Evolutionary conservation across 1,140 invertebrate genomes (phyloP).

Genomic region (Drosophila kohkoa): DNA sequence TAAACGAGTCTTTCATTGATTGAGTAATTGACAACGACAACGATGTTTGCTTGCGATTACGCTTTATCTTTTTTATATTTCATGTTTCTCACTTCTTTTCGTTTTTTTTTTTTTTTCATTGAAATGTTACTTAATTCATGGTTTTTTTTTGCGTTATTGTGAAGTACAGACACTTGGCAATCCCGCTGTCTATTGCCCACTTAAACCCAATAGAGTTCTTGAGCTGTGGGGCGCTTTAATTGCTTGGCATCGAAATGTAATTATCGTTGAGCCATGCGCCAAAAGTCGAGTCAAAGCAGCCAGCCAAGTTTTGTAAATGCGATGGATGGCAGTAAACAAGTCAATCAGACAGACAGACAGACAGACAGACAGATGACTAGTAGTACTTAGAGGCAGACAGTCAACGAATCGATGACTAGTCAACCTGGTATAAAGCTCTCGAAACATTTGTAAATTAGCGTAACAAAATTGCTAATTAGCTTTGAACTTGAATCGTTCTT

Average conservation of each 20-base stretch:
- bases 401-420: neutral
- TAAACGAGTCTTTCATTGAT: constrained; percentile 46
- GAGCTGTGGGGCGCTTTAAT: constrained; percentile 45
- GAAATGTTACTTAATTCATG: constrained; percentile 31
- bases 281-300: constrained; percentile 19
- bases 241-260: constrained; percentile 63
- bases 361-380: neutral
- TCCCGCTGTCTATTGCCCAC: constrained; percentile 24
- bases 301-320: constrained; percentile 20
- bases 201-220: constrained; percentile 31
- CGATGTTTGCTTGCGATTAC: constrained; percentile 61
- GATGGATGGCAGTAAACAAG: constrained; percentile 19
- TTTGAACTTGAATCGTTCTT: constrained; percentile 21
- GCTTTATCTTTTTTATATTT: constrained; percentile 22
- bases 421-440: constrained; percentile 2
- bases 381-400: neutral
- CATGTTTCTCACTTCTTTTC: constrained; percentile 17
- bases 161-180: constrained; percentile 32
- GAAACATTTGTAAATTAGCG: constrained; percentile 46
- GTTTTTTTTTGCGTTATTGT: neutral
- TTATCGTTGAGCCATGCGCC: constrained; percentile 47
- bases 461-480: constrained; percentile 34
- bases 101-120: constrained; percentile 25
- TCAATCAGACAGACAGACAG: constrained; percentile 31
- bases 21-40: constrained; percentile 66